Evolutionary conservation across 2,797 vertebrate genomes (phyloP).

Genomic region (Syngnathus rostellatus): DNA sequence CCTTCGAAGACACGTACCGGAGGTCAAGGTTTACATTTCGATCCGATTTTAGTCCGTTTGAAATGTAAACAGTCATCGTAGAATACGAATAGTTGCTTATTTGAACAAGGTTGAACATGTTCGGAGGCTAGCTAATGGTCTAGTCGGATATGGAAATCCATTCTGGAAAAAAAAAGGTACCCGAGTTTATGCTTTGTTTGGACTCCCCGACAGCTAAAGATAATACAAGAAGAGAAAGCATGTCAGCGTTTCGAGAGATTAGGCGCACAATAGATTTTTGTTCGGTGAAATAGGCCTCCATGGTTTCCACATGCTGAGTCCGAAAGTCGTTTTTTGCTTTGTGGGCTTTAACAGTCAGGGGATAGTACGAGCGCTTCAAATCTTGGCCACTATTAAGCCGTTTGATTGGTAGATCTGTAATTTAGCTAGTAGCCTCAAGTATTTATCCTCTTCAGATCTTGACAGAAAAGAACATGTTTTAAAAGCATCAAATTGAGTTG

Average conservation of each 20-base stretch:
- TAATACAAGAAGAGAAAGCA: slow-evolving; percentile 61
- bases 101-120: slow-evolving; percentile 46
- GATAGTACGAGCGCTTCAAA: slow-evolving; percentile 7
- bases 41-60: slow-evolving; percentile 21
- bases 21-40: slow-evolving; percentile 39
- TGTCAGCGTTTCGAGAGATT: slow-evolving; percentile 69
- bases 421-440: background rate
- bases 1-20: slow-evolving; percentile 23
- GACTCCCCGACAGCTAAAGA: slow-evolving; percentile 55
- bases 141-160: slow-evolving; percentile 50
- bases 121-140: slow-evolving; percentile 36
- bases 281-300: slow-evolving; percentile 51
- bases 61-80: slow-evolving; percentile 7
- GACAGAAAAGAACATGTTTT: background rate
- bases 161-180: slow-evolving; percentile 53
- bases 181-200: slow-evolving; percentile 57
- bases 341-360: slow-evolving; percentile 30
- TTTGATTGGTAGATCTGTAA: background rate
- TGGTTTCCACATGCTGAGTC: slow-evolving; percentile 51
- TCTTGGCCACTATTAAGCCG: slow-evolving; percentile 4
- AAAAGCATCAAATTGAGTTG: background rate
- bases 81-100: slow-evolving; percentile 18
- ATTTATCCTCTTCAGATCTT: background rate
- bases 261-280: slow-evolving; percentile 65
- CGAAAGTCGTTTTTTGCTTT: slow-evolving; percentile 42